Conservation (phyloP, 53 echinoderm and acorn worm species). For the Holothuria scabra region DNA sequence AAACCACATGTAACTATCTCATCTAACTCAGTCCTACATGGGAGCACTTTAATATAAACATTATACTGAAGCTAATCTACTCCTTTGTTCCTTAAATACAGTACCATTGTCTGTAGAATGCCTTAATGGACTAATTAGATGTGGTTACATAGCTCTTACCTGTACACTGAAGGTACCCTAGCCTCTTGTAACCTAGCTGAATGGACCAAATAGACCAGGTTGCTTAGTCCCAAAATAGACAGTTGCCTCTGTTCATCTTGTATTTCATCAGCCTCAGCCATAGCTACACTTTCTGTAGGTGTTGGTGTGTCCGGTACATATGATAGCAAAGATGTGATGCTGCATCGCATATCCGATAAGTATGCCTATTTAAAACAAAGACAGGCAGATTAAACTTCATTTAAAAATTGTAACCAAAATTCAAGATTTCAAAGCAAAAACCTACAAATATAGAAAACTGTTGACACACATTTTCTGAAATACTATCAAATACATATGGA, state of each 20-base stretch:
- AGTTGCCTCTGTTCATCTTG: background rate
- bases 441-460: too few species aligned
- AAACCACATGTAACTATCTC: too few species aligned
- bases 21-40: too few species aligned
- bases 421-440: too few species aligned
- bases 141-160: background rate
- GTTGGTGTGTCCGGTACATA: background rate
- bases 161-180: background rate
- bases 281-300: background rate
- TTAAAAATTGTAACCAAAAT: too few species aligned
- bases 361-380: conserved; percentile 17
- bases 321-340: conserved; percentile 30
- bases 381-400: background rate
- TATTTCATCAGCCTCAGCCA: background rate
- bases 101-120: too few species aligned
- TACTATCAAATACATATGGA: too few species aligned
- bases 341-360: conserved; percentile 43
- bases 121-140: too few species aligned
- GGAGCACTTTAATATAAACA: too few species aligned
- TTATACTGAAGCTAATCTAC: too few species aligned
- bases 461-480: too few species aligned
- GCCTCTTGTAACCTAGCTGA: background rate
- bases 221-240: background rate
- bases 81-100: too few species aligned
- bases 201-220: background rate